Conservation (phyloP, 2,797 vertebrate species). For the Acipenser transmontanus region DNA sequence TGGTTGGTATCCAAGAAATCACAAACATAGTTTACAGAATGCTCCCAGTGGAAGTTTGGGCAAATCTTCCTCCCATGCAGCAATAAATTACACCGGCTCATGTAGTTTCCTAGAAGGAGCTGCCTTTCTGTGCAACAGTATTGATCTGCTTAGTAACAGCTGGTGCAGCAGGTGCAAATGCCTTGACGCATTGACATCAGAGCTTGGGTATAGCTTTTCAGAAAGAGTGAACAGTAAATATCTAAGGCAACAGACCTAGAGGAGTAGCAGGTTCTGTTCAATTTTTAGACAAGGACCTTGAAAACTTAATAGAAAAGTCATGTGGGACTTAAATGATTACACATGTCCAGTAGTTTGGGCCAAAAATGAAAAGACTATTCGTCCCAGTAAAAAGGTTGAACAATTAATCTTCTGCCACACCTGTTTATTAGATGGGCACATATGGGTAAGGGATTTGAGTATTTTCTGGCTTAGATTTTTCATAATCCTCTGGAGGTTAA, state of each 20-base stretch:
- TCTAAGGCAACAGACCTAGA: conserved; percentile 19
- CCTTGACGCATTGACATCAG: conserved; percentile 32
- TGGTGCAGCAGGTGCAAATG: conserved; percentile 41
- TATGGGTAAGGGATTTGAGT: conserved; percentile 9
- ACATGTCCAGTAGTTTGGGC: background rate
- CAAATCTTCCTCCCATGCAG: no score
- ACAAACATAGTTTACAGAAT: no score
- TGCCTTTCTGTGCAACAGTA: conserved; percentile 34
- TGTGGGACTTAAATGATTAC: background rate
- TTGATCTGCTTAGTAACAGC: conserved; percentile 52
- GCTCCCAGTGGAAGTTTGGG: no score
- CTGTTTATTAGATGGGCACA: conserved; percentile 6
- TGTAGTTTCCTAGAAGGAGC: conserved; percentile 32
- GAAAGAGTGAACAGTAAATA: conserved; percentile 26
- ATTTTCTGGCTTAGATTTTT: no score
- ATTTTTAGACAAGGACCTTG: background rate
- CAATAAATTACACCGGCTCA: background rate
- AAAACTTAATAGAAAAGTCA: conserved; percentile 7
- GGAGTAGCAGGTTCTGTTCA: conserved; percentile 20
- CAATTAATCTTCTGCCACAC: background rate
- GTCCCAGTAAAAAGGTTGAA: background rate
- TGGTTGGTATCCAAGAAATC: background rate
- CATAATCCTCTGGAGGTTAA: no score
- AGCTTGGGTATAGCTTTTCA: conserved; percentile 3
- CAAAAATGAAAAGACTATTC: background rate